These are phyloP conservation scores for Neopipo cinnamomea DNA, from an alignment of 2,113 vertebrate species.

Conservation along the genomic window DNA sequence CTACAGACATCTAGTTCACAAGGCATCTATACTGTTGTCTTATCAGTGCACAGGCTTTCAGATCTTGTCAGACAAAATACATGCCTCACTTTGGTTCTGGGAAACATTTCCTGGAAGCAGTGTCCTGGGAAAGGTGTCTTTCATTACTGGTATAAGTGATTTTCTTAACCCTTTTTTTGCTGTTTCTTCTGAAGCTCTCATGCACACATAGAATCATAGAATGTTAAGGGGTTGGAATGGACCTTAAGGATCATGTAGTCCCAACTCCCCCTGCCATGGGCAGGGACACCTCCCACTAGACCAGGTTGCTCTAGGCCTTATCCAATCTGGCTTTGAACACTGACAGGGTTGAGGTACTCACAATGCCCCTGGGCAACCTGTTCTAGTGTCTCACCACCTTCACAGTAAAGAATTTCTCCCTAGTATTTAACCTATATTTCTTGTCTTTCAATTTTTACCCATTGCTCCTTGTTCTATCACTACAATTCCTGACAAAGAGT, in stretches of 20 bases:
- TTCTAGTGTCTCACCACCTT: neutral
- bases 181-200: neutral
- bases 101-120: neutral
- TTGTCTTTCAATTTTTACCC: neutral
- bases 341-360: neutral
- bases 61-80: neutral
- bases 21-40: neutral
- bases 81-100: neutral
- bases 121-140: neutral
- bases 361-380: neutral
- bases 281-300: neutral
- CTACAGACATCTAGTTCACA: neutral
- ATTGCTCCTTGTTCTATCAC: neutral
- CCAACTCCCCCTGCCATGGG: too few species aligned
- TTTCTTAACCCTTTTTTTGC: neutral
- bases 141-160: neutral
- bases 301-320: neutral
- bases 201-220: neutral
- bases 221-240: too few species aligned
- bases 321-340: neutral
- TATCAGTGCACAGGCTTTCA: neutral
- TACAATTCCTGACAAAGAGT: neutral
- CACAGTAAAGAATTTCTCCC: neutral
- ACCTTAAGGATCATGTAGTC: neutral
- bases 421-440: too few species aligned